These are phyloP conservation scores for Gambusia holbrooki DNA, from an alignment of 2,113 vertebrate genomes.

Conservation along the genomic window DNA sequence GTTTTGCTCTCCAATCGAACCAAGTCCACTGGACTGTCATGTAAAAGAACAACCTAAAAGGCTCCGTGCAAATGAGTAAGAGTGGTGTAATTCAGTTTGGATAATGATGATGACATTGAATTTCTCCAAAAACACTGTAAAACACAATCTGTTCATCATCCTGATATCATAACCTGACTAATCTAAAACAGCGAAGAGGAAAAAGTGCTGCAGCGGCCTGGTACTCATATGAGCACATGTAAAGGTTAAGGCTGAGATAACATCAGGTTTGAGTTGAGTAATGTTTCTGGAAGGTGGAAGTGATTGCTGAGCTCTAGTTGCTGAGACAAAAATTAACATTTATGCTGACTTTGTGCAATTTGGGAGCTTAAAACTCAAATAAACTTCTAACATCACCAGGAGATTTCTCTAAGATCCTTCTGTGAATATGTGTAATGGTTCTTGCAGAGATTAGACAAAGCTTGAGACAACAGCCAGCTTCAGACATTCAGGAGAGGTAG, in stretches of 20 bases:
- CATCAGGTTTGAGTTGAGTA: slow-evolving; percentile 34
- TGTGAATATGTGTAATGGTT: no score
- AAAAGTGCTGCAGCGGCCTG: slow-evolving; percentile 9
- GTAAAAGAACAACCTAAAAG: background rate
- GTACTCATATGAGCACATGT: background rate
- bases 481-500: slow-evolving; percentile 10
- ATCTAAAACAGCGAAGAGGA: slow-evolving; percentile 28
- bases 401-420: background rate
- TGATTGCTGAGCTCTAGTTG: slow-evolving; percentile 25
- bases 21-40: no score
- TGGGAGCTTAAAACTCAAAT: background rate
- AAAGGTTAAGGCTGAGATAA: slow-evolving; percentile 37
- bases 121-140: slow-evolving; percentile 10
- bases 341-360: background rate
- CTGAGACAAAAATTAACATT: background rate
- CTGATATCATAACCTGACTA: slow-evolving; percentile 34
- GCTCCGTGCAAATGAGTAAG: background rate
- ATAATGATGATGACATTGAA: slow-evolving; percentile 18
- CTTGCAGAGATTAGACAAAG: background rate
- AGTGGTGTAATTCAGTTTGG: slow-evolving; percentile 26
- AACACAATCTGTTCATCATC: slow-evolving; percentile 41
- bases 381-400: background rate
- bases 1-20: no score
- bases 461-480: slow-evolving; percentile 4
- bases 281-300: slow-evolving; percentile 34